A percentile compares a stretch with the other conserved stretches of the same genome.
Evolutionary conservation across 92 coral and sea anemone species (phyloP).

Genomic region (Siderastrea radians): DNA sequence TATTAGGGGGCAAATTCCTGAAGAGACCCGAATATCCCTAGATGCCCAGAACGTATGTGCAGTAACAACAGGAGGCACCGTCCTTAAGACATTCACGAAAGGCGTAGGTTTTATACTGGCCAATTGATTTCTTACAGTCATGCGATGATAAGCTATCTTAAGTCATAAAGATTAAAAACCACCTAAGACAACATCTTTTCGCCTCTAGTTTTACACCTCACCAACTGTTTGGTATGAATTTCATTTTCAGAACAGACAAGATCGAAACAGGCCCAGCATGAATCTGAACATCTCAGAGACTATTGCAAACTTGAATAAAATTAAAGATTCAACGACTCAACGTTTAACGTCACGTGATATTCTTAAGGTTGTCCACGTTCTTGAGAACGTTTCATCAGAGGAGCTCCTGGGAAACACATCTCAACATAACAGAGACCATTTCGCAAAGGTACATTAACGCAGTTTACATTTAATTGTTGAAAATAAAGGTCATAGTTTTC

Average conservation of each 20-base stretch:
- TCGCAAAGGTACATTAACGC: slow-evolving; percentile 1
- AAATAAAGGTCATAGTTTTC: too few species aligned
- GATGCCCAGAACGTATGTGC: too few species aligned
- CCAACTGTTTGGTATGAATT: neutral
- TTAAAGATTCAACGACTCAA: neutral
- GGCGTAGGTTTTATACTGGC: too few species aligned
- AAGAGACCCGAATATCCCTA: too few species aligned
- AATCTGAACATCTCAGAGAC: neutral
- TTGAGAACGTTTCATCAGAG: neutral
- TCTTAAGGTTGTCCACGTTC: neutral
- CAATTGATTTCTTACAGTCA: too few species aligned
- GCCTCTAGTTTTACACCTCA: too few species aligned
- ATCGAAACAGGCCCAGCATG: neutral
- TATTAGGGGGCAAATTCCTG: too few species aligned
- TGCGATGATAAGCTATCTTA: too few species aligned
- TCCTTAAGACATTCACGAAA: too few species aligned
- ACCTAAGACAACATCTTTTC: too few species aligned
- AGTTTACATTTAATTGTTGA: neutral
- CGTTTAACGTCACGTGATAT: slow-evolving; percentile 3
- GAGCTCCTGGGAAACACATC: slow-evolving; percentile 4
- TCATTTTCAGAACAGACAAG: neutral
- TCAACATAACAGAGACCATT: slow-evolving; percentile 16
- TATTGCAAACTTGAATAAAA: neutral
- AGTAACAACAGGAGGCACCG: too few species aligned
- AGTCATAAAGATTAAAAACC: too few species aligned